Percentiles rank a stretch among this genome's conserved stretches.
These are phyloP conservation scores for Echiichthys vipera DNA, from an alignment of 2,797 vertebrate genomes.

Conservation along the genomic window DNA sequence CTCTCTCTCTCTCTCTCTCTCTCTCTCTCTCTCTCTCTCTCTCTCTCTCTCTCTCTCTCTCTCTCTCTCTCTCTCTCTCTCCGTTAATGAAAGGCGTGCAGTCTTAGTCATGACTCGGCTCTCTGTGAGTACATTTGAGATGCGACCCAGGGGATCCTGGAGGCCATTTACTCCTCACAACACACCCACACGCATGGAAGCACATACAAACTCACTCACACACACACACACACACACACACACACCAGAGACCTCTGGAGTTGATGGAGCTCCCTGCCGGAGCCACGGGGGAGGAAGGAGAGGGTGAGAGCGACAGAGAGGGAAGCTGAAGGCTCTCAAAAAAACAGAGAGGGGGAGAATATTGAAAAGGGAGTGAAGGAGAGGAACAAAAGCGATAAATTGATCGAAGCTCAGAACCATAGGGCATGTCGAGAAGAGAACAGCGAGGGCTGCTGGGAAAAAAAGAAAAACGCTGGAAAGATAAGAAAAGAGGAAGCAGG, in stretches of 20 bases:
- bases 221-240: slow-evolving; percentile 47
- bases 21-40: background rate
- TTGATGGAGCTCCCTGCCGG: slow-evolving; percentile 48
- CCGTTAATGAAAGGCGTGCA: slow-evolving; percentile 61
- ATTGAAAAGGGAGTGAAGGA: background rate
- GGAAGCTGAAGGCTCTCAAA: slow-evolving; percentile 26
- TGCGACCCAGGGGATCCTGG: slow-evolving; percentile 71
- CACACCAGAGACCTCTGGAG: slow-evolving; percentile 43
- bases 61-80: slow-evolving; percentile 9
- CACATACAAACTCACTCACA: slow-evolving; percentile 42
- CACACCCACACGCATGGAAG: slow-evolving; percentile 48
- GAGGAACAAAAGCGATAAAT: slow-evolving; percentile 16
- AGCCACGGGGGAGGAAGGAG: slow-evolving; percentile 36
- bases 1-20: background rate
- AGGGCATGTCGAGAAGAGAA: background rate
- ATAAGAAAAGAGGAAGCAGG: slow-evolving; percentile 6
- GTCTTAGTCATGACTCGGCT: slow-evolving; percentile 78
- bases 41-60: background rate
- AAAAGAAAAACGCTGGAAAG: background rate
- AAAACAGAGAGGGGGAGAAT: slow-evolving; percentile 9
- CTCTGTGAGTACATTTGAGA: slow-evolving; percentile 81
- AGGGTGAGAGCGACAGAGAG: slow-evolving; percentile 2
- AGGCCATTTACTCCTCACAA: slow-evolving; percentile 74
- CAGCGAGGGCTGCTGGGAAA: slow-evolving; percentile 36
- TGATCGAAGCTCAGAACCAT: slow-evolving; percentile 28